A percentile compares a stretch with the other conserved stretches of the same genome.
Conservation (phyloP, 1,140 invertebrate species). For the Aplysia californica region DNA sequence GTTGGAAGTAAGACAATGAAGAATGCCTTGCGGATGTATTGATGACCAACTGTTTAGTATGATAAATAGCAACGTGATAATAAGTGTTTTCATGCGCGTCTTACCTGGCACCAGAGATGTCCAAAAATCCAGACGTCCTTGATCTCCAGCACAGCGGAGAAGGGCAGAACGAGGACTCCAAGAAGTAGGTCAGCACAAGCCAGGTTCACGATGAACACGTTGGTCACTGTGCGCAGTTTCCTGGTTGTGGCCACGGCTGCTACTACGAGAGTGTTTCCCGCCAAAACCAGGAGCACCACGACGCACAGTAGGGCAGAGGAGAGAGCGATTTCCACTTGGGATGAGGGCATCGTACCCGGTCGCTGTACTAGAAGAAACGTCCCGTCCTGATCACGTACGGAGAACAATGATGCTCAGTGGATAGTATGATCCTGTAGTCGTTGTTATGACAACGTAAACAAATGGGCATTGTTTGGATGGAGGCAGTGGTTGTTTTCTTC, state of each 20-base stretch:
- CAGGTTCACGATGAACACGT: slow-evolving; percentile 92
- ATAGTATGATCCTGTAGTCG: not conserved
- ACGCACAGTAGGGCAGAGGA: slow-evolving; percentile 11
- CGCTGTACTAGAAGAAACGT: not conserved
- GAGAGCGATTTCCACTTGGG: not conserved
- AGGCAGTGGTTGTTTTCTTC: not conserved
- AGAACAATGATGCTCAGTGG: not conserved
- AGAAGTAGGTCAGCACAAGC: slow-evolving; percentile 90
- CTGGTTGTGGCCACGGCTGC: slow-evolving; percentile 41
- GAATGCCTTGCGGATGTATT: too few species aligned
- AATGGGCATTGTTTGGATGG: not conserved
- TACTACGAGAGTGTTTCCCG: slow-evolving; percentile 51
- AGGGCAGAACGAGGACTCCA: slow-evolving; percentile 70
- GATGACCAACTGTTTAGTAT: too few species aligned
- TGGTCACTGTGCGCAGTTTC: slow-evolving; percentile 70
- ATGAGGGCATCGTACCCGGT: not conserved
- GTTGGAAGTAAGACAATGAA: too few species aligned
- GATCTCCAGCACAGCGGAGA: slow-evolving; percentile 64
- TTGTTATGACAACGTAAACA: not conserved
- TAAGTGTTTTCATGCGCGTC: too few species aligned
- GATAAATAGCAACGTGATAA: too few species aligned
- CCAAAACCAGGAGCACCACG: slow-evolving; percentile 42
- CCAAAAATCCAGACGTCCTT: slow-evolving; percentile 63
- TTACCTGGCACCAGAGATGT: slow-evolving; percentile 68
- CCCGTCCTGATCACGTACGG: not conserved